Evolutionary conservation across 2,888 invertebrate species (phyloP), one percentile per base, ranked within the genome.

Genomic region (Eumerus sabulonum): DNA sequence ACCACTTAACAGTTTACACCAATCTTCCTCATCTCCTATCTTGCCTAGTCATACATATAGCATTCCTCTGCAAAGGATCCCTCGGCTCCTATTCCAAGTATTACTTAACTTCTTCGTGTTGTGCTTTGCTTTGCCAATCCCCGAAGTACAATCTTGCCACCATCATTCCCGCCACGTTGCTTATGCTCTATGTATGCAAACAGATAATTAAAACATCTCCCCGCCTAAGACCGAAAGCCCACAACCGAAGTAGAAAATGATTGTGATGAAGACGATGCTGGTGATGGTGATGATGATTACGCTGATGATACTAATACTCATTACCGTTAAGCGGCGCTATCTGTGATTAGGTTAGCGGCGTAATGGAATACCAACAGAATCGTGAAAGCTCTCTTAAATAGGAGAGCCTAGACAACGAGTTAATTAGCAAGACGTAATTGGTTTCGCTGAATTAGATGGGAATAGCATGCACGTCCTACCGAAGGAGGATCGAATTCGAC

Each of bases 341-440:
- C 47, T 63, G 57, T 47, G 62, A 72, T 73, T 47, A 67, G 68
- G 62, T 68, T 74, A 62, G 59, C 64, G 38, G 38, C 38, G 38
- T 63, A 36, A 38, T 35, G 56, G 48, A 68, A 73, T 74, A 50
- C 59, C 67, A 16, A 19, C 27, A 27, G 42, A 35, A 17, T 53
- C 48, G 54, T 73, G 12, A 19, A 42, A 14, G 11, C 36, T 44
- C 44, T 48, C 45, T 66, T 50, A 40, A 57, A 67, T 53, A 62
- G 67, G 11, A 77, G 73, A 68, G 73, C 67, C 67, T 68, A 63
- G 64, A 74, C 70, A 79, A 70, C 74, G 79, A 70, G 79, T 79
- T 74, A 79, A 79, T 79, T 79, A 79, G 79, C 56, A 64, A 70
- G 56, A 54, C 63, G 79, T 79, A 79, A 79, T 79, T 79, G 79